phyloP scores from a whole-genome alignment of 2,797 vertebrate species.

The Ctenochaetus hawaiiensis region DNA sequence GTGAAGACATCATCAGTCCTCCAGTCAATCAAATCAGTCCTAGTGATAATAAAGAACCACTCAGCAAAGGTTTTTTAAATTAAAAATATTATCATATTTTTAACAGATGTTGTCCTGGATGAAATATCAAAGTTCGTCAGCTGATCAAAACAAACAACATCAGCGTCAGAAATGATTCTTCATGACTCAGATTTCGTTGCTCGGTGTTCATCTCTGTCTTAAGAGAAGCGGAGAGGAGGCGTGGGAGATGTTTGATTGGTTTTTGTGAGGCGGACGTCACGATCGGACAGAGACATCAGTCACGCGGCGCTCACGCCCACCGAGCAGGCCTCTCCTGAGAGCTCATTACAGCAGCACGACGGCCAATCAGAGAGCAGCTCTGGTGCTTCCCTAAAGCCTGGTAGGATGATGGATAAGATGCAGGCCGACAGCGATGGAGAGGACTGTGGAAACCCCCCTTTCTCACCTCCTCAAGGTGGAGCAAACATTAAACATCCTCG shows the following conservation, averaged over 20 bases:
- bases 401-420: slow-evolving; percentile 45
- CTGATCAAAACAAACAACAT: neutral
- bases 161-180: no score
- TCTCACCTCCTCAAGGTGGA: neutral
- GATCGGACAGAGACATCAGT: slow-evolving; percentile 1
- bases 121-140: neutral
- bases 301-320: neutral
- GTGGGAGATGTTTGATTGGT: neutral
- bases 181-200: neutral
- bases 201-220: no score
- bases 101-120: neutral
- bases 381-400: neutral
- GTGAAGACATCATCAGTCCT: neutral
- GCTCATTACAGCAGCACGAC: slow-evolving; percentile 37
- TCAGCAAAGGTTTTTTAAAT: neutral
- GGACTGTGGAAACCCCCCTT: slow-evolving; percentile 18
- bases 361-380: slow-evolving; percentile 40
- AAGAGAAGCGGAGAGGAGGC: neutral
- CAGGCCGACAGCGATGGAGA: neutral
- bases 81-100: neutral
- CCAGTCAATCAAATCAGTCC: neutral
- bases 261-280: neutral
- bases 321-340: slow-evolving; percentile 29
- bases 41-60: neutral
- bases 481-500: neutral